Percentiles rank a stretch among this genome's conserved stretches.
Evolutionary conservation across 2,113 vertebrate genomes (phyloP).

Genomic region (Tauraco erythrolophus): DNA sequence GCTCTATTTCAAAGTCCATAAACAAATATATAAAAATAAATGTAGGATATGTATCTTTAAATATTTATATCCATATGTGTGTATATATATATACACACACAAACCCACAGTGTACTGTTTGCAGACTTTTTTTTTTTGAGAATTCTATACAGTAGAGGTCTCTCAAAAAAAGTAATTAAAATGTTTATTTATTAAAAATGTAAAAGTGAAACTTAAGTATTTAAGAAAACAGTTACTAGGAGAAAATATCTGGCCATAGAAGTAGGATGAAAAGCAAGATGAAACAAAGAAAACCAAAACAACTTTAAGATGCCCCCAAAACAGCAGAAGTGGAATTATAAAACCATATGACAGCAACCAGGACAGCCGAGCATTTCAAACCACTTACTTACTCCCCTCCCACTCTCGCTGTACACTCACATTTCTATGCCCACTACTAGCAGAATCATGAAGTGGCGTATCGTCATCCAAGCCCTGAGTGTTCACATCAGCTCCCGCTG

Average conservation of each 20-base stretch:
- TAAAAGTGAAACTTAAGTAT: not conserved
- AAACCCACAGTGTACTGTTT: not conserved
- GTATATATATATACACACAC: too few relatives aligned
- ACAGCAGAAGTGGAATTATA: not conserved
- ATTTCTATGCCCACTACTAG: constrained; percentile 95
- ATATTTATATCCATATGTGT: not conserved
- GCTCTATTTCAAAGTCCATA: not conserved
- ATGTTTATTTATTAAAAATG: not conserved
- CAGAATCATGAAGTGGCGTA: constrained; percentile 96
- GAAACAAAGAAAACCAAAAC: not conserved
- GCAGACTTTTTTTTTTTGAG: not conserved
- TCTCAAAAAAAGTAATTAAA: not conserved
- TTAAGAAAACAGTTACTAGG: not conserved
- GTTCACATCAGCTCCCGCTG: constrained; percentile 96
- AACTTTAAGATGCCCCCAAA: not conserved
- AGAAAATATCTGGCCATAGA: not conserved
- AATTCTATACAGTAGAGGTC: not conserved
- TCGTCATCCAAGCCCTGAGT: constrained; percentile 97
- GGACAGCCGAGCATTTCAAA: not conserved
- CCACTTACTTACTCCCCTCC: not conserved
- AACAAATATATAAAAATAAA: not conserved
- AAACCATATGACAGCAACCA: not conserved
- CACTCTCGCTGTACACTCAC: constrained; percentile 73
- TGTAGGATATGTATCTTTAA: not conserved
- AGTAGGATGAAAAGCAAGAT: not conserved